Evolutionary conservation across 2,888 invertebrate genomes (phyloP).

Genomic region (Eupithecia insigniata): DNA sequence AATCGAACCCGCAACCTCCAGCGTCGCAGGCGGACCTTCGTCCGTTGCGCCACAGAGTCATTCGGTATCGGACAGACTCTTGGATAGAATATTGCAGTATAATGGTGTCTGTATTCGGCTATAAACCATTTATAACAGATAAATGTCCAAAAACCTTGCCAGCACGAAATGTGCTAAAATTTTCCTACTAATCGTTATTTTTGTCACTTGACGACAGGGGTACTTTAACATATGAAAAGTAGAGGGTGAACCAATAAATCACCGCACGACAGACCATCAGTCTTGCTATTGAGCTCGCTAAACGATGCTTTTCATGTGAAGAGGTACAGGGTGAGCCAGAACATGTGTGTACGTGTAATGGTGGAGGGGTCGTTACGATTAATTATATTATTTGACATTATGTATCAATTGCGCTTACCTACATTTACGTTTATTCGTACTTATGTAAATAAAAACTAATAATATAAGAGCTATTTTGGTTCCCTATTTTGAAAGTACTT

Average conservation of each 20-base stretch:
- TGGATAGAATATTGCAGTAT: too few species aligned
- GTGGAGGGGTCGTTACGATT: neutral
- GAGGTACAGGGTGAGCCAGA: constrained; percentile 1
- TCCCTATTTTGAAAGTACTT: too few species aligned
- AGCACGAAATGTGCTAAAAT: neutral
- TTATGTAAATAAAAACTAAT: too few species aligned
- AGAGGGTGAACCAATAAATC: constrained; percentile 15
- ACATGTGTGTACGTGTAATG: neutral
- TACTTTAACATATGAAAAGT: constrained; percentile 9
- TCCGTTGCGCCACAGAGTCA: too few species aligned
- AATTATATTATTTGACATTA: neutral
- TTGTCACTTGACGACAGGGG: neutral
- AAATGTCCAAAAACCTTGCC: neutral
- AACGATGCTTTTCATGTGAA: constrained; percentile 8
- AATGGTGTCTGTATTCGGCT: too few species aligned
- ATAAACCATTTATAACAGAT: neutral
- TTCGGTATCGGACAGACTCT: too few species aligned
- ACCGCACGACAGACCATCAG: constrained; percentile 13
- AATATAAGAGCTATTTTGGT: too few species aligned
- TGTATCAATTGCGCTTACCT: neutral
- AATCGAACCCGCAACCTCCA: too few species aligned
- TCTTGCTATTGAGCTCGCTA: constrained; percentile 11
- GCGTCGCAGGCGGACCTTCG: too few species aligned
- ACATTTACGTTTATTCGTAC: too few species aligned
- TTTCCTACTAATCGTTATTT: neutral